Evolutionary conservation across 2,797 vertebrate species (phyloP).

Genomic region (Hylomyscus alleni): DNA sequence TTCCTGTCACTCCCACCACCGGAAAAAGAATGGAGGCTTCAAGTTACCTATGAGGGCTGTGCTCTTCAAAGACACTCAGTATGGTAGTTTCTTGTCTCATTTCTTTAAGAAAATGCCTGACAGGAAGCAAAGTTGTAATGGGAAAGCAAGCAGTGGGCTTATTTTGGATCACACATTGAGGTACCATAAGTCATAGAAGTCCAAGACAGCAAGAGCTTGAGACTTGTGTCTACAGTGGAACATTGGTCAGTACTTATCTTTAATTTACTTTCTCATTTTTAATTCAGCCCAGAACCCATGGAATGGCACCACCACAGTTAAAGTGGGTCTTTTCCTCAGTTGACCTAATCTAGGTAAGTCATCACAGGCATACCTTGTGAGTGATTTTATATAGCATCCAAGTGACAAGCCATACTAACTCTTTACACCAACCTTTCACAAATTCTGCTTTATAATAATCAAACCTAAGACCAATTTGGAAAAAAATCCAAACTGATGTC

Average conservation of each 20-base stretch:
- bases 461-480: neutral
- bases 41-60: neutral
- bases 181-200: too few species aligned
- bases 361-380: neutral
- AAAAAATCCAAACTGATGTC: neutral
- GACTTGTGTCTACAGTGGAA: too few species aligned
- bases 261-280: neutral
- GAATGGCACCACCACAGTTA: neutral
- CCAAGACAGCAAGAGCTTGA: neutral
- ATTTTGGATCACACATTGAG: neutral
- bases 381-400: neutral
- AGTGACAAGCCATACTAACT: neutral
- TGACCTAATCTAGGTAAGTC: too few species aligned
- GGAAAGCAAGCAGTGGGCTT: neutral
- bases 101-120: neutral
- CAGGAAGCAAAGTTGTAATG: neutral
- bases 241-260: neutral
- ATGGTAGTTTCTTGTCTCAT: neutral
- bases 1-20: neutral
- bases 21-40: neutral
- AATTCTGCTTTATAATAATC: neutral
- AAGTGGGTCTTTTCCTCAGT: neutral
- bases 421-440: neutral
- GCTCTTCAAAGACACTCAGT: neutral
- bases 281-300: neutral